A percentile compares a stretch with the other conserved stretches of the same genome.
Evolutionary conservation across 2,797 vertebrate genomes (phyloP).

Genomic region (Lacerta bilineata): DNA sequence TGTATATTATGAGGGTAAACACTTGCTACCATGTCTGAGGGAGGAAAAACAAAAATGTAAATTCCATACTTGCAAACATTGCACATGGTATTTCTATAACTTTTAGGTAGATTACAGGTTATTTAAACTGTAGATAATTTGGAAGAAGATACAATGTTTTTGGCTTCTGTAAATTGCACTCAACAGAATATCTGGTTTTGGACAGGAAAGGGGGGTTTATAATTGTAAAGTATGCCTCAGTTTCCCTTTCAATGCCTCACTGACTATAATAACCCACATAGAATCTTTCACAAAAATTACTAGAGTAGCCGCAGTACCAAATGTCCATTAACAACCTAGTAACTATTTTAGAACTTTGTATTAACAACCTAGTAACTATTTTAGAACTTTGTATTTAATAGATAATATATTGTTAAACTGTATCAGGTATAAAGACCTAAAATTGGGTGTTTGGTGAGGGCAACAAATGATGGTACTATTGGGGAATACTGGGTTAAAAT

Average conservation of each 20-base stretch:
- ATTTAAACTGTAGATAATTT: constrained; percentile 70
- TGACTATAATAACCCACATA: constrained; percentile 71
- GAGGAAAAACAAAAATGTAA: constrained; percentile 29
- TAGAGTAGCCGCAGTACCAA: constrained; percentile 75
- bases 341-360: constrained; percentile 77
- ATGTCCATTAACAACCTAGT: constrained; percentile 74
- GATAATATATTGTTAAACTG: constrained; percentile 76
- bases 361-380: constrained; percentile 76
- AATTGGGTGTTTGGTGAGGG: constrained; percentile 63
- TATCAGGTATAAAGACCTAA: constrained; percentile 72
- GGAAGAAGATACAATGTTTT: constrained; percentile 64
- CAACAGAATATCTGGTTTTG: constrained; percentile 62
- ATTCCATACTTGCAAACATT: constrained; percentile 68
- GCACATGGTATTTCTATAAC: constrained; percentile 62
- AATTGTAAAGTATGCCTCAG: constrained; percentile 71
- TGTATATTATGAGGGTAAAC: constrained; percentile 51
- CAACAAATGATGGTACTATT: constrained; percentile 69
- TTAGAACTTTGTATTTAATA: constrained; percentile 79
- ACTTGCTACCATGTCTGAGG: constrained; percentile 19
- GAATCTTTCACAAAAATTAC: constrained; percentile 70
- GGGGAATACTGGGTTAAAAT: constrained; percentile 62
- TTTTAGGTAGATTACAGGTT: constrained; percentile 59
- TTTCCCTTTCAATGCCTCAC: constrained; percentile 69
- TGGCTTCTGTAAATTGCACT: constrained; percentile 75
- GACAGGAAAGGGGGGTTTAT: constrained; percentile 31